Conservation (phyloP, 2,797 vertebrate species). For the Phrynocephalus forsythii region DNA sequence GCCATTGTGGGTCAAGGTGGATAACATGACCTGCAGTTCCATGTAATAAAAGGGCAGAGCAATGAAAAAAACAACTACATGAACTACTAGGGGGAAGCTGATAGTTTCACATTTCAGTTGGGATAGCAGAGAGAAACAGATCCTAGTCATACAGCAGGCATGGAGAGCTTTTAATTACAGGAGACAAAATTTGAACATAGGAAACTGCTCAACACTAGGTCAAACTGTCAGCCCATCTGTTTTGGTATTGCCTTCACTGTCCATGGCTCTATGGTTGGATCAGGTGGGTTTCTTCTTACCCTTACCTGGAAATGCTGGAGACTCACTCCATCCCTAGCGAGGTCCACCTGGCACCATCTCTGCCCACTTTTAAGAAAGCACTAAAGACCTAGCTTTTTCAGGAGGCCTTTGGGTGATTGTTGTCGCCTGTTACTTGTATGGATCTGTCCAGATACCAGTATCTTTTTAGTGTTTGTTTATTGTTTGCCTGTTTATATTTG, state of each 20-base stretch:
- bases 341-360: no score
- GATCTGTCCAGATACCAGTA: background rate
- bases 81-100: background rate
- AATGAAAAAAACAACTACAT: background rate
- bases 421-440: background rate
- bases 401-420: no score
- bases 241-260: background rate
- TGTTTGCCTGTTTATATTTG: no score
- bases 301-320: background rate
- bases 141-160: background rate
- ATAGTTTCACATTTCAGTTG: background rate
- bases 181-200: background rate
- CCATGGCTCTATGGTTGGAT: background rate
- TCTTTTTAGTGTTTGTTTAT: no score
- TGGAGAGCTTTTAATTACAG: background rate
- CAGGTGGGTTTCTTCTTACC: background rate
- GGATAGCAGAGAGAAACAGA: background rate
- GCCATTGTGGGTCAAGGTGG: background rate
- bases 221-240: background rate
- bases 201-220: background rate
- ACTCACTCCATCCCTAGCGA: background rate
- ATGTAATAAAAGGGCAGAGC: background rate
- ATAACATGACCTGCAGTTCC: background rate
- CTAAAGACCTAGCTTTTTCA: no score
- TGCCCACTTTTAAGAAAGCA: no score